These are phyloP conservation scores for Menidia beryllina DNA, from an alignment of 2,113 vertebrate genomes.

Conservation along the genomic window DNA sequence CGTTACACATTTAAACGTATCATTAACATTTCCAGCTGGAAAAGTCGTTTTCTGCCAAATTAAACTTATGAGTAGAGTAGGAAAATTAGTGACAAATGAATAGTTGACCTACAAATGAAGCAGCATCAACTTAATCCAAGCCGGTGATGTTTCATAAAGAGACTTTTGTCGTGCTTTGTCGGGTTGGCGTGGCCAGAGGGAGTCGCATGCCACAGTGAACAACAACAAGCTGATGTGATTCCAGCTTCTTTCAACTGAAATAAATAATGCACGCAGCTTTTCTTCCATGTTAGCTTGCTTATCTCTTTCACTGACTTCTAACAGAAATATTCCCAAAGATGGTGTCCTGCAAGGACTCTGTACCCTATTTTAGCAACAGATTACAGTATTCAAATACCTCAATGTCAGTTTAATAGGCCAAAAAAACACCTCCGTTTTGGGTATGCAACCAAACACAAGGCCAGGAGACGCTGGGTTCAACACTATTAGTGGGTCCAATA, in stretches of 20 bases:
- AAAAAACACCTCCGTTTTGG: not conserved
- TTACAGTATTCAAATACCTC: not conserved
- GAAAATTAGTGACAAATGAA: not conserved
- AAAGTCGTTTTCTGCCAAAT: not conserved
- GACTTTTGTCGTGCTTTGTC: not conserved
- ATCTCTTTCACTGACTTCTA: not conserved
- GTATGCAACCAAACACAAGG: not conserved
- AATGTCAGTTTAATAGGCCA: slow-evolving; percentile 7
- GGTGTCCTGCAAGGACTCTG: not conserved
- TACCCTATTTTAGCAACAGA: not conserved
- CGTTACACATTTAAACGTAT: not conserved
- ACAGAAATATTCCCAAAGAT: not conserved
- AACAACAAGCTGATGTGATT: not conserved
- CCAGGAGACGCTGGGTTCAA: not conserved
- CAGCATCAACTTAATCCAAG: not conserved
- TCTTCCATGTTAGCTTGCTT: not conserved
- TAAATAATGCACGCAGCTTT: not conserved
- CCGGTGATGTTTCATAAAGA: not conserved
- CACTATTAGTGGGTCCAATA: not conserved
- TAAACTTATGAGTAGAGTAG: not conserved
- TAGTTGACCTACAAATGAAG: not conserved
- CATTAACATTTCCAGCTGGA: not conserved
- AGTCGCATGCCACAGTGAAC: not conserved
- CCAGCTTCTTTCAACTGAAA: not conserved
- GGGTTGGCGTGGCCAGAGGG: not conserved